phyloP scores from a whole-genome alignment of 2,113 vertebrate genomes.

The Anhinga anhinga region DNA sequence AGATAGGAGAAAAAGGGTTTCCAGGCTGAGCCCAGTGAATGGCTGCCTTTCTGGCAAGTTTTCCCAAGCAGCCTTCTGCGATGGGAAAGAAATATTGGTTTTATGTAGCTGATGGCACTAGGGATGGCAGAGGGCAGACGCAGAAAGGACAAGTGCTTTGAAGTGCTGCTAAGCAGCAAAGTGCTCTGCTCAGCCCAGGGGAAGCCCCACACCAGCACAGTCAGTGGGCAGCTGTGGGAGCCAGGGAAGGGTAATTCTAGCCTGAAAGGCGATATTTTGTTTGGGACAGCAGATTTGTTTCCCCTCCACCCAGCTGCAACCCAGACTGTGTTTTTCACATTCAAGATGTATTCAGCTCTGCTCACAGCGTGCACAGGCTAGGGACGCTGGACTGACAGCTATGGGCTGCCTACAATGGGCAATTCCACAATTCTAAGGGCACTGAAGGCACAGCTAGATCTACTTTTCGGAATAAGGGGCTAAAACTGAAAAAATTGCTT shows the following conservation, averaged over 20 bases:
- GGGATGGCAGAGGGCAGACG: not conserved
- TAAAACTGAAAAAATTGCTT: not conserved
- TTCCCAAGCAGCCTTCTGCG: not conserved
- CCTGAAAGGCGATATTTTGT: not conserved
- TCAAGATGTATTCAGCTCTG: not conserved
- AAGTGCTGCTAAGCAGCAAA: not conserved
- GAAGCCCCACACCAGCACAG: not conserved
- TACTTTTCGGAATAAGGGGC: not conserved
- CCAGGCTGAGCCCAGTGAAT: not conserved
- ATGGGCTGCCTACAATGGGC: not conserved
- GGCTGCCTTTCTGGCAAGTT: not conserved
- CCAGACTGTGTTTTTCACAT: not conserved
- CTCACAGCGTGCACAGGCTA: not conserved
- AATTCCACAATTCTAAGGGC: not conserved
- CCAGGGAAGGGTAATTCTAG: not conserved
- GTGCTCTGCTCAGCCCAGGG: not conserved
- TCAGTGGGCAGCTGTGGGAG: accelerated
- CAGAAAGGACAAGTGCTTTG: not conserved
- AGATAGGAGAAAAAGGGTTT: not conserved
- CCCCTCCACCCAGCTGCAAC: not conserved
- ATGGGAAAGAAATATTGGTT: not conserved
- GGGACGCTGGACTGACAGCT: not conserved
- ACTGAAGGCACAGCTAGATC: not conserved
- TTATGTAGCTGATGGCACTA: not conserved
- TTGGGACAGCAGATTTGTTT: not conserved